phyloP scores from a whole-genome alignment of 2,113 vertebrate genomes.

The Penelope pileata region DNA sequence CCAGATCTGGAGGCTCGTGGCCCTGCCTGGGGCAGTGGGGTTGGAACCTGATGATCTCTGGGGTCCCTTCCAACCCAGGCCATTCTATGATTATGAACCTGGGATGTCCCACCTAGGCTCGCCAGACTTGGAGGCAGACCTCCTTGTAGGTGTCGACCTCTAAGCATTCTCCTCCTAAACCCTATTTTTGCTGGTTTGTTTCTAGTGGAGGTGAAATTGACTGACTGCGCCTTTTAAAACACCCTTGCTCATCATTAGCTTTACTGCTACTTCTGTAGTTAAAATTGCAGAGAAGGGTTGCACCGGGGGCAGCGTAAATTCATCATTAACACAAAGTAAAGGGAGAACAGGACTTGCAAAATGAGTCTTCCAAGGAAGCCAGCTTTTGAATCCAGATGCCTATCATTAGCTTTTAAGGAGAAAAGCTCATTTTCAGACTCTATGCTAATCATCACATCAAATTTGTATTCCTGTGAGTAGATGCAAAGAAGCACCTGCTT shows the following conservation, averaged over 20 bases:
- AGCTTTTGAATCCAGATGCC: not conserved
- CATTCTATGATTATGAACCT: too few relatives aligned
- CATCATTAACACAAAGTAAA: not conserved
- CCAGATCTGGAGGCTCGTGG: too few relatives aligned
- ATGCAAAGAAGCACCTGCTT: not conserved
- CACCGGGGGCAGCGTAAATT: not conserved
- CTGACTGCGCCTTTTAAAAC: not conserved
- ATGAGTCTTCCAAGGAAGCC: not conserved
- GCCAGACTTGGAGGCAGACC: not conserved
- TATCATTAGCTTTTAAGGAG: not conserved
- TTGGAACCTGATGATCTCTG: too few relatives aligned
- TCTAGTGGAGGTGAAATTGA: not conserved
- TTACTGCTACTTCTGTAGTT: not conserved
- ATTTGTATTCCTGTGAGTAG: not conserved
- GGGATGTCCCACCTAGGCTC: not conserved
- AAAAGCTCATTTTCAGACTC: not conserved
- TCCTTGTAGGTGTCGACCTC: not conserved
- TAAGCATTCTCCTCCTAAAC: not conserved
- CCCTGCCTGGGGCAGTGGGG: too few relatives aligned
- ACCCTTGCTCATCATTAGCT: not conserved
- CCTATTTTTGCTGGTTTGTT: not conserved
- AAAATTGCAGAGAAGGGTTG: not conserved
- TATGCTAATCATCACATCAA: not conserved
- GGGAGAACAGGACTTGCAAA: not conserved
- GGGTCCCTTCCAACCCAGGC: too few relatives aligned